Conservation (phyloP, 2,888 invertebrate genomes). For the Abrostola triplasia region DNA sequence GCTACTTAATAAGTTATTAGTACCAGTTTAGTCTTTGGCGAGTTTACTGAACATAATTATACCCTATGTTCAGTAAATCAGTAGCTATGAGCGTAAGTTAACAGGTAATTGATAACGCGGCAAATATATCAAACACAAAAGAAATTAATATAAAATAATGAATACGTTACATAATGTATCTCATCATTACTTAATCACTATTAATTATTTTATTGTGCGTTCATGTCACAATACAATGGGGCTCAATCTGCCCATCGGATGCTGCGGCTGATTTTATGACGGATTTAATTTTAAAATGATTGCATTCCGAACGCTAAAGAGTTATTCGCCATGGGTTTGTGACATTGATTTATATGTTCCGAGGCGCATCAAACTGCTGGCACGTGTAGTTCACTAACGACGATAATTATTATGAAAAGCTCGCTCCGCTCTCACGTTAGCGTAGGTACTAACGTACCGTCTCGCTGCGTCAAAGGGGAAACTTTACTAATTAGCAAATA, state of each 20-base stretch:
- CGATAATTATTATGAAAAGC: slow-evolving; percentile 75
- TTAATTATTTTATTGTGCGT: slow-evolving; percentile 7
- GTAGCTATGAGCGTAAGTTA: too few species aligned
- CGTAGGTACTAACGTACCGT: slow-evolving; percentile 50
- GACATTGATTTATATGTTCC: slow-evolving; percentile 61
- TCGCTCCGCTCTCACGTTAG: slow-evolving; percentile 57
- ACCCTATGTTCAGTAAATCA: too few species aligned
- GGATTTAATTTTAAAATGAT: slow-evolving; percentile 49
- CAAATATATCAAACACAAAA: too few species aligned
- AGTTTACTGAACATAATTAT: too few species aligned
- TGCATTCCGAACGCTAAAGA: slow-evolving; percentile 53
- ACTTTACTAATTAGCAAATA: slow-evolving; percentile 85
- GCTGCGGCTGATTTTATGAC: slow-evolving; percentile 49
- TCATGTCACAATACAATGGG: slow-evolving; percentile 20
- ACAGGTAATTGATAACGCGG: too few species aligned
- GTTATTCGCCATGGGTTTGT: slow-evolving; percentile 56
- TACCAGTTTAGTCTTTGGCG: too few species aligned
- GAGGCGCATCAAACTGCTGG: slow-evolving; percentile 31
- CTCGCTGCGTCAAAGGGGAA: slow-evolving; percentile 72
- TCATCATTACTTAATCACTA: slow-evolving; percentile 12
- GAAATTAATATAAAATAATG: too few species aligned
- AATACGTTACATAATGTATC: slow-evolving; percentile 1
- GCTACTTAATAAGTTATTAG: too few species aligned
- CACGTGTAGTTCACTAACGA: slow-evolving; percentile 64
- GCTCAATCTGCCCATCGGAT: slow-evolving; percentile 31